Base-by-base conservation (phyloP, 1,140 invertebrate species). In the Lasaia peninsularis region DNA sequence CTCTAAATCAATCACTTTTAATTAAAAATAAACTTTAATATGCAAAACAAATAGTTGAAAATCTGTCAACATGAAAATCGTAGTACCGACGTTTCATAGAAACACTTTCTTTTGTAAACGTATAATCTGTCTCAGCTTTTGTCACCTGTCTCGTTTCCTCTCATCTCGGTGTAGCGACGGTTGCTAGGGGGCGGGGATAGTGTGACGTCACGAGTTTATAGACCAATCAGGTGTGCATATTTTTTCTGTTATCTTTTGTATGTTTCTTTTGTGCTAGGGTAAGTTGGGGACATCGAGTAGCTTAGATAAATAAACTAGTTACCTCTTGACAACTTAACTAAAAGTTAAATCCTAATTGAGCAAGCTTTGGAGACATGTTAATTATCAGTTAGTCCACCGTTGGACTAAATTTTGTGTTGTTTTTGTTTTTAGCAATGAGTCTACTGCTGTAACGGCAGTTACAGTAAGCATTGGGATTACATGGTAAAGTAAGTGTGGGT, bases 131-230 rank as follows among this genome's bases (percentile, higher is more conserved):
- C 81, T 77, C 73, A 58, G 64, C 78, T 70, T 64, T 67, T 62
- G 69, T 65, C 50, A 58, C 58, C 33, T 52, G 63, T 75, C 71
- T 76, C 69, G 32, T 61, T 78, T 70, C 48, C 69, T 71, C 75
- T 85, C 81, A 85, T 87, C 81, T 87, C 84, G 69, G 69, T 74
- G 75, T 74, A 72, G 78, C 65, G 75, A 78, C 73, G 70, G 80
- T 82, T 78, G 77, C 71, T 79, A 83, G 72, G 84, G 79, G 84
- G 80, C 80, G 81, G 70, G 68, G 72, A 69, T 33, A 24, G 28
- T 0, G 71, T 87, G 84, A 87, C 84, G 81, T 87, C 84, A 87
- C 77, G 16, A 34, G 51, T 20, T 37, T 52, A 51, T 63, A 67
- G 62, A 58, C 84, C 80, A 87, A 84, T 79, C 65, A 48, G 21